Percentiles rank a stretch among this genome's conserved stretches.
phyloP scores from a whole-genome alignment of 2,797 vertebrate genomes.

The Pantherophis vulpinus region DNA sequence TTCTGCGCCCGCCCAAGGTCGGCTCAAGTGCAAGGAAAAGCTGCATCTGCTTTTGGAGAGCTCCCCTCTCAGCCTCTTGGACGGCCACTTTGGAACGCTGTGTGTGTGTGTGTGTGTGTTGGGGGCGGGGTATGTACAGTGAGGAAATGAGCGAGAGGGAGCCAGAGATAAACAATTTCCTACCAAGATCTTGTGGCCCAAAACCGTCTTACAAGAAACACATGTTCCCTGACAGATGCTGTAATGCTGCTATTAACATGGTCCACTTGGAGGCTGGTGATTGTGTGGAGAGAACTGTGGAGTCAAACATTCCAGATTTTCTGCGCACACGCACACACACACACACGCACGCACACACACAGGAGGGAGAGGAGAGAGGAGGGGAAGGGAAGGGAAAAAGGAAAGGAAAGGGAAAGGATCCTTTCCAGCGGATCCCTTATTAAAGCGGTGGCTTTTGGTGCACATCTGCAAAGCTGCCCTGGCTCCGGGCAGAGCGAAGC shows the following conservation, averaged over 20 bases:
- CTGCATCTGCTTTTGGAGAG: neutral
- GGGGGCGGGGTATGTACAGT: neutral
- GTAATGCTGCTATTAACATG: conserved; percentile 68
- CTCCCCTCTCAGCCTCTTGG: neutral
- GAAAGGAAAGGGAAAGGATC: no score
- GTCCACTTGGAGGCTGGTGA: conserved; percentile 75
- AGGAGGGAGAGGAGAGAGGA: neutral
- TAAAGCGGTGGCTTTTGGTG: neutral
- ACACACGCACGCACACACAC: neutral
- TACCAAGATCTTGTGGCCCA: conserved; percentile 53
- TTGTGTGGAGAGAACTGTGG: conserved; percentile 67
- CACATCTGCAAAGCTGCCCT: neutral
- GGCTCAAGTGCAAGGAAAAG: neutral
- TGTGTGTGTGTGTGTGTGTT: neutral
- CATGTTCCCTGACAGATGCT: conserved; percentile 72
- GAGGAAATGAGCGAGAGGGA: conserved; percentile 33
- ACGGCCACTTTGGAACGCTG: neutral
- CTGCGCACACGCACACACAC: conserved; percentile 46
- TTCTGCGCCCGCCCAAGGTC: neutral
- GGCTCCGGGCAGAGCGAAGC: conserved; percentile 8
- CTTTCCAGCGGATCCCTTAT: fast-evolving
- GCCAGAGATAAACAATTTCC: conserved; percentile 66
- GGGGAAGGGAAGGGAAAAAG: neutral
- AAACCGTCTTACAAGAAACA: conserved; percentile 73
- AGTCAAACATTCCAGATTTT: conserved; percentile 67